phyloP scores from a whole-genome alignment of 2,888 invertebrate genomes.

The Hyalella azteca region DNA sequence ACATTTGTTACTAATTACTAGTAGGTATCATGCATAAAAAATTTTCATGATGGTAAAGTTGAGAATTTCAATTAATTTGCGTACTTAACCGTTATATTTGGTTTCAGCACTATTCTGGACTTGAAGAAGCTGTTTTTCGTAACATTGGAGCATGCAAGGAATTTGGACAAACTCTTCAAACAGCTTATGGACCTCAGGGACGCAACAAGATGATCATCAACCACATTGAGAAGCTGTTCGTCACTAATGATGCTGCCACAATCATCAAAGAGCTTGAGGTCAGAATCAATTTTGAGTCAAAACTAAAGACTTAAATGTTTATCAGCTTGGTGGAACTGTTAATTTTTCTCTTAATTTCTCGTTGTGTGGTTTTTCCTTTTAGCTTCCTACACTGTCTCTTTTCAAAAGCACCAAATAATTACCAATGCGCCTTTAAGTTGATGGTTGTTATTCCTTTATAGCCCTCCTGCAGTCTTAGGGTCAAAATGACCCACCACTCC shows the following conservation, averaged over 20 bases:
- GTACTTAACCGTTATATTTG: background rate
- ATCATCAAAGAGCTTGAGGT: slow-evolving; percentile 91
- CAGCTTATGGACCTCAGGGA: slow-evolving; percentile 97
- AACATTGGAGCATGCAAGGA: slow-evolving; percentile 97
- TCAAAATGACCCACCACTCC: too few relatives aligned
- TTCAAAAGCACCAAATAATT: too few relatives aligned
- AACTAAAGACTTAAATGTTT: too few relatives aligned
- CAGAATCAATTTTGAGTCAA: too few relatives aligned
- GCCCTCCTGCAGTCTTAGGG: too few relatives aligned
- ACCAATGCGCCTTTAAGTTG: too few relatives aligned
- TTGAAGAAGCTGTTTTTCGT: slow-evolving; percentile 93
- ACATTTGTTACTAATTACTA: slow-evolving; percentile 51
- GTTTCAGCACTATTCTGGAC: slow-evolving; percentile 77
- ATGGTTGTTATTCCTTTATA: too few relatives aligned
- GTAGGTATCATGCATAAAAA: background rate
- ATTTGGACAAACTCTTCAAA: slow-evolving; percentile 88
- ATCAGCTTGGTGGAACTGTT: too few relatives aligned
- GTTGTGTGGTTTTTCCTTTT: too few relatives aligned
- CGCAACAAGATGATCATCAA: slow-evolving; percentile 99
- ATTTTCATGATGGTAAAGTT: background rate
- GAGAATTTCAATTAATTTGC: too few relatives aligned
- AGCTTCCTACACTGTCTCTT: too few relatives aligned
- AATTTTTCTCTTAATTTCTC: too few relatives aligned
- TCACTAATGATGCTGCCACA: slow-evolving; percentile 98
- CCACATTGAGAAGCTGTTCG: slow-evolving; percentile 96